Percentiles rank a stretch among this genome's conserved stretches.
These are phyloP conservation scores for Aphidius colemani DNA, from an alignment of 2,888 invertebrate genomes.

Conservation along the genomic window DNA sequence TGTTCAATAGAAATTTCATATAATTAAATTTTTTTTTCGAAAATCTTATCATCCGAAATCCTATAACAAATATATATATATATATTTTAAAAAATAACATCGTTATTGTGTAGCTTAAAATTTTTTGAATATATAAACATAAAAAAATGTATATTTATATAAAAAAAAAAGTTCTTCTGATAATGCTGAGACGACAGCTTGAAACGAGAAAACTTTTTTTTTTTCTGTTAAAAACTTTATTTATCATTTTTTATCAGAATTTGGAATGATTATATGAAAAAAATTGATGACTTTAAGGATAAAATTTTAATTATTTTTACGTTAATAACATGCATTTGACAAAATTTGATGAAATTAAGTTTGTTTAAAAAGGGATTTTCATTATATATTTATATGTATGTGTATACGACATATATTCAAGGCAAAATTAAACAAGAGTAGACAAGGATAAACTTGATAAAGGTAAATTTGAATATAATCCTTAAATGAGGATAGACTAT, in stretches of 20 bases:
- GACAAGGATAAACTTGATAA: too few relatives aligned
- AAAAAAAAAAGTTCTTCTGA: neutral
- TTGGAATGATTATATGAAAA: neutral
- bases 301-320: neutral
- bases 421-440: neutral
- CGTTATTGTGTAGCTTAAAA: too few relatives aligned
- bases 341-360: neutral
- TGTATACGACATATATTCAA: neutral
- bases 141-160: too few relatives aligned
- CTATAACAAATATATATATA: too few relatives aligned
- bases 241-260: neutral
- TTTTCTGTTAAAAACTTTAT: neutral
- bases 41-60: too few relatives aligned
- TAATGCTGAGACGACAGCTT: constrained; percentile 7
- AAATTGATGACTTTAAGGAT: neutral
- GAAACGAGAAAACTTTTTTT: constrained; percentile 12
- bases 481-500: too few relatives aligned
- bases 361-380: neutral
- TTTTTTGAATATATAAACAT: too few relatives aligned
- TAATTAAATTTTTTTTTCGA: too few relatives aligned
- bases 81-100: too few relatives aligned
- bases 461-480: too few relatives aligned
- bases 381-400: neutral
- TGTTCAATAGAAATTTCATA: too few relatives aligned
- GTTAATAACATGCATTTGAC: neutral